Evolutionary conservation across 1,140 invertebrate species (phyloP), one percentile per base, ranked within the genome.

Genomic region (Paracyclopina nana): DNA sequence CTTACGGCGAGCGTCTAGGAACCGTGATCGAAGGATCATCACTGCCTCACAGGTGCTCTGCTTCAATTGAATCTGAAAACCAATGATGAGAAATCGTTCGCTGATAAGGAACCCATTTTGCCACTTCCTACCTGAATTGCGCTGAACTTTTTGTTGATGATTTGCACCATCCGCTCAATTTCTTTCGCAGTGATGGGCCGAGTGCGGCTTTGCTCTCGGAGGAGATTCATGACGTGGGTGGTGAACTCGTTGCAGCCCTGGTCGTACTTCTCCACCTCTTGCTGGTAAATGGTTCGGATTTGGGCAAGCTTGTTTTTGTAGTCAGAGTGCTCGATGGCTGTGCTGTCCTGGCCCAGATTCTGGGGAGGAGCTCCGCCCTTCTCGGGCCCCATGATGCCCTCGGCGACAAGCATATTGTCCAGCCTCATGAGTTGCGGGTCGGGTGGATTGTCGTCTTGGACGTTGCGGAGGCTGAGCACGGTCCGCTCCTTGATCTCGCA

Each of bases 21-120:
- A 97, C 68, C 79, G 68, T 52, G 79, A 82, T 61, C 92, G 74
- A 24, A 99, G 72, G 54, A 99, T 98, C 94, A 99, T 99, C 46
- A 99, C 94, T n/a, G 95, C 95, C 66, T 99, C 95, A 65, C 95
- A 99, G 12, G 94, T 99, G 54, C 86, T 94, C 69, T 99, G 95
- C 68, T 99, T 99, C 57, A 99, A 69, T 68, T 99, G 95, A 20
- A 52, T 40, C 70, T 99, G 92, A 61, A 99, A 98, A 53, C 90
- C 92, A 57, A 3, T 38, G 2, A 38, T 16, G 9, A 38, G 2
- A 20, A 38, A 38, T 2, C 4, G 34, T 9, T 38, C 2, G n/a
- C n/a, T n/a, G n/a, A n/a, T n/a, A n/a, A n/a, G n/a, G 20, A 38
- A 2, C 11, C 24, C 2, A 45, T 6, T 22, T n/a, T 14, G 14